These are phyloP conservation scores for Bugula neritina DNA, from an alignment of 2,888 invertebrate genomes.

Conservation along the genomic window DNA sequence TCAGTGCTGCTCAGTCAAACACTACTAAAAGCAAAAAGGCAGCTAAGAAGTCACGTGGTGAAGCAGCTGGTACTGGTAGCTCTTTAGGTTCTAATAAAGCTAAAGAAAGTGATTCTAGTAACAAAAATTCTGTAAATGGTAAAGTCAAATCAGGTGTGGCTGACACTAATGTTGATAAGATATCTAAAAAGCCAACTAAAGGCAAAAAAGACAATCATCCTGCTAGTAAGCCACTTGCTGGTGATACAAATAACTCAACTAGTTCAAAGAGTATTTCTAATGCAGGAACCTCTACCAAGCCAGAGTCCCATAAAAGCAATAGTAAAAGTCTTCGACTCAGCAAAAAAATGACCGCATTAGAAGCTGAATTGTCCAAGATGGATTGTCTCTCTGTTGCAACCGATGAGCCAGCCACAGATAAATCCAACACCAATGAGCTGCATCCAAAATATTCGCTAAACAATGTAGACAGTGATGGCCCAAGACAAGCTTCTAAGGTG, in stretches of 20 bases:
- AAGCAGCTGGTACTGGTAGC: too few species aligned
- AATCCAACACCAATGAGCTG: too few species aligned
- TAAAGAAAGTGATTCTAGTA: neutral
- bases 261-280: too few species aligned
- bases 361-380: constrained; percentile 3
- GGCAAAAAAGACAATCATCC: neutral
- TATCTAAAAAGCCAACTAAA: neutral
- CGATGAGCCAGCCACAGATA: neutral
- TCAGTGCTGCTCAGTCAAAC: neutral
- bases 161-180: neutral
- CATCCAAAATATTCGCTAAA: too few species aligned
- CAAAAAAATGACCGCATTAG: constrained; percentile 22
- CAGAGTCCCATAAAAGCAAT: neutral
- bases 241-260: too few species aligned
- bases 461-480: neutral
- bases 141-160: constrained; percentile 37
- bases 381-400: neutral
- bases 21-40: neutral
- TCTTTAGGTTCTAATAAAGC: too few species aligned
- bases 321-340: neutral
- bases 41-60: too few species aligned
- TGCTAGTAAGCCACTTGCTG: neutral
- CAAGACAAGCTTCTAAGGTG: neutral
- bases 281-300: neutral
- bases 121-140: constrained; percentile 28